Conservation (phyloP, 2,113 vertebrate species). For the Hipposideros armiger region DNA sequence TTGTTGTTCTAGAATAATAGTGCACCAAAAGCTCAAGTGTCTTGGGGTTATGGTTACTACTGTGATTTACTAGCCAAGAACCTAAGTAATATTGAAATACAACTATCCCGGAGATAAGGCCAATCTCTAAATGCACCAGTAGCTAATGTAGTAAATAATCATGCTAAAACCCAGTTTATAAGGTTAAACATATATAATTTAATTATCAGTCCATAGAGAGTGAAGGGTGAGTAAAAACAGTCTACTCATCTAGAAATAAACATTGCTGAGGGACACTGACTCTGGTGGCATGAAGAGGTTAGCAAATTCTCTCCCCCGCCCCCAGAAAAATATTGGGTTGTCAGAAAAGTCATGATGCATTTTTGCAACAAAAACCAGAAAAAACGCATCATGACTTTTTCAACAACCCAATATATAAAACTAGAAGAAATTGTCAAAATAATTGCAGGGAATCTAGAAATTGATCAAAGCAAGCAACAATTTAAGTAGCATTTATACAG, state of each 20-base stretch:
- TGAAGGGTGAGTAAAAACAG: not conserved
- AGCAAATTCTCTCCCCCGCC: not conserved
- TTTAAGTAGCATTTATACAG: not conserved
- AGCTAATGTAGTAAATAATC: not conserved
- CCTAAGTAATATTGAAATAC: not conserved
- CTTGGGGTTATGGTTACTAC: not conserved
- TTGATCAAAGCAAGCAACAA: not conserved
- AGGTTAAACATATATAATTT: not conserved
- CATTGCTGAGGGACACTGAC: not conserved
- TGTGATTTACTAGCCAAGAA: not conserved
- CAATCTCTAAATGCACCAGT: not conserved
- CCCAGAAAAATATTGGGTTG: not conserved
- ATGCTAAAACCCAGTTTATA: not conserved
- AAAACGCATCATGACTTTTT: too few species aligned
- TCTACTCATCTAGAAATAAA: not conserved
- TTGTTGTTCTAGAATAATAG: constrained; percentile 36
- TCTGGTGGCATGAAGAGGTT: not conserved
- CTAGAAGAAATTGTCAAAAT: not conserved
- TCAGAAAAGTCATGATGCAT: too few species aligned
- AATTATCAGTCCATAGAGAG: not conserved
- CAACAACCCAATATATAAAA: not conserved
- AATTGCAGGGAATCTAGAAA: not conserved
- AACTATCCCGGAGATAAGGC: not conserved
- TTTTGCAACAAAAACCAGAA: too few species aligned
- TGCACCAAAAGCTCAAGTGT: not conserved